A percentile compares a stretch with the other conserved stretches of the same genome.
Evolutionary conservation across 2,888 invertebrate species (phyloP).

Genomic region (Amphipyra tragopoginis): DNA sequence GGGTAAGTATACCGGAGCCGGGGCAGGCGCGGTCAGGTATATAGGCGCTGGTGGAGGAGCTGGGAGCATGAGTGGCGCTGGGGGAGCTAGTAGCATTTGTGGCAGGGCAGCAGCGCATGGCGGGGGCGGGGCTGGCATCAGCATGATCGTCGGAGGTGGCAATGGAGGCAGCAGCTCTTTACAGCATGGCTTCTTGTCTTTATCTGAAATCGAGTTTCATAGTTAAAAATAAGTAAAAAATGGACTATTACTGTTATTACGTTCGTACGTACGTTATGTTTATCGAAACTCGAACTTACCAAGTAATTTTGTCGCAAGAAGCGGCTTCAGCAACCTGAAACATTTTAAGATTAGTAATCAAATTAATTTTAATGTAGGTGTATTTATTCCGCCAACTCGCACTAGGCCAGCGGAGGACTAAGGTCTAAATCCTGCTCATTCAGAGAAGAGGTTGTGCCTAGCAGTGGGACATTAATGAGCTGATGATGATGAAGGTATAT

Average conservation of each 20-base stretch:
- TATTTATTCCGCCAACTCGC: no score
- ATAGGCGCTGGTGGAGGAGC: constrained; percentile 56
- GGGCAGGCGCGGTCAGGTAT: constrained; percentile 56
- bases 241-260: no score
- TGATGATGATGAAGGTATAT: neutral
- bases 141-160: constrained; percentile 75
- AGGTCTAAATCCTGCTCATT: no score
- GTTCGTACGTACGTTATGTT: no score
- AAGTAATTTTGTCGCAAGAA: constrained; percentile 69
- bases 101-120: constrained; percentile 61
- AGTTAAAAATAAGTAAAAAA: no score
- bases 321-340: constrained; percentile 82
- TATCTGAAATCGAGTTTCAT: constrained; percentile 10
- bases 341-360: no score
- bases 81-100: constrained; percentile 55
- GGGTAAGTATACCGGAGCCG: constrained; percentile 56
- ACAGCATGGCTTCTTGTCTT: constrained; percentile 63
- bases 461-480: no score
- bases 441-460: no score
- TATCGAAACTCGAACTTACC: no score
- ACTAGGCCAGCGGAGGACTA: no score
- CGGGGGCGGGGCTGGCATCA: constrained; percentile 77
- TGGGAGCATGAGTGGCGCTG: constrained; percentile 57
- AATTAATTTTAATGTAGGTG: no score
- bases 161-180: constrained; percentile 64